Conservation (phyloP, 2,797 vertebrate species). For the Meda fulgida region DNA sequence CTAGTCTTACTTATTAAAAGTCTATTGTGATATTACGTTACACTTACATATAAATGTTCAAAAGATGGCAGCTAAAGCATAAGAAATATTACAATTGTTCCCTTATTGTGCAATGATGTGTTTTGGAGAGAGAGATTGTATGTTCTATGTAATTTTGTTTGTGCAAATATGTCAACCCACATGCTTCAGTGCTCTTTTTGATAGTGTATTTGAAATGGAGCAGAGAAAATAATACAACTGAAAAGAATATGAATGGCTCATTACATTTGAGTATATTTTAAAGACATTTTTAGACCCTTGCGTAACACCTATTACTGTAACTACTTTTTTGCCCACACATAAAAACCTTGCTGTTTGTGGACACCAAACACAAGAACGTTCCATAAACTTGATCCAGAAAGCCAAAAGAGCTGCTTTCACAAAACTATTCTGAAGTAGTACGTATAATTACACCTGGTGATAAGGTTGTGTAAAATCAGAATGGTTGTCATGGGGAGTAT, state of each 20-base stretch:
- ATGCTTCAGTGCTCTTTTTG: not conserved
- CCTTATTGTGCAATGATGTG: not conserved
- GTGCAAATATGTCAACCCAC: not conserved
- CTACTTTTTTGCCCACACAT: not conserved
- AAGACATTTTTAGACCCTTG: not conserved
- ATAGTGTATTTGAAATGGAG: not conserved
- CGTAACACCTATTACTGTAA: not conserved
- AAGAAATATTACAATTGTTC: not conserved
- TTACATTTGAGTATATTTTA: not conserved
- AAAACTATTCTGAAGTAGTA: slow-evolving; percentile 53
- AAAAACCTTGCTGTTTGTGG: slow-evolving; percentile 1
- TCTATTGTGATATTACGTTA: not conserved
- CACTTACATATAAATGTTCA: not conserved
- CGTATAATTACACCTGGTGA: slow-evolving; percentile 66
- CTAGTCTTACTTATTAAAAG: not conserved
- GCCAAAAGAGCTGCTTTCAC: slow-evolving; percentile 10
- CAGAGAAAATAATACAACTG: not conserved
- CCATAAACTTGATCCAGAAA: slow-evolving; percentile 13
- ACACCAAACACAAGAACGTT: not conserved
- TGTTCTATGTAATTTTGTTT: not conserved
- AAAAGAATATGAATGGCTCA: not conserved
- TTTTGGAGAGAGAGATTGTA: not conserved
- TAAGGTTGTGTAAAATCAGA: slow-evolving; percentile 62
- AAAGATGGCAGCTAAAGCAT: not conserved
- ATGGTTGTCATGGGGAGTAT: slow-evolving; percentile 63